These are phyloP conservation scores for Etheostoma cragini DNA, from an alignment of 2,113 vertebrate genomes.

Conservation along the genomic window DNA sequence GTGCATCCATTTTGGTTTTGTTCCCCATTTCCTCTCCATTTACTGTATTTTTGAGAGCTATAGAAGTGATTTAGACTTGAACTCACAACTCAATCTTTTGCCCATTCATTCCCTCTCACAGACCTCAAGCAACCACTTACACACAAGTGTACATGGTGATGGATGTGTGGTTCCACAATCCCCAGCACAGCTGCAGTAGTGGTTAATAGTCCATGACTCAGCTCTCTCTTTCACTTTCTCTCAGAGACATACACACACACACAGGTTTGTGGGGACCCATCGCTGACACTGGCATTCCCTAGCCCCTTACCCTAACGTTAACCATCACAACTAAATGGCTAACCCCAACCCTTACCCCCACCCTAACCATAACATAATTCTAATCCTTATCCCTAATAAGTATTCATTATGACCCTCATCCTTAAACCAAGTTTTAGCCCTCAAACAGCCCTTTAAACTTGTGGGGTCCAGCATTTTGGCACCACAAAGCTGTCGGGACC, in stretches of 20 bases:
- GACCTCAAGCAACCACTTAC: constrained; percentile 4
- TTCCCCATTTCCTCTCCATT: constrained; percentile 46
- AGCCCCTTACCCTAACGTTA: too few relatives aligned
- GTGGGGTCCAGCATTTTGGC: too few relatives aligned
- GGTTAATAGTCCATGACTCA: constrained; percentile 51
- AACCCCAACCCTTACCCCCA: too few relatives aligned
- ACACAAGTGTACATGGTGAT: constrained; percentile 31
- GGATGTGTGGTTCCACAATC: constrained; percentile 54
- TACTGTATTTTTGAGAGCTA: constrained; percentile 36
- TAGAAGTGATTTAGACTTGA: constrained; percentile 44
- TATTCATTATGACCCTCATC: too few relatives aligned
- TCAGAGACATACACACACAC: constrained; percentile 8
- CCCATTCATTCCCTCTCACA: constrained; percentile 10
- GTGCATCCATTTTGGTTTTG: constrained; percentile 22
- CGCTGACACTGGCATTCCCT: too few relatives aligned
- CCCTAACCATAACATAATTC: too few relatives aligned
- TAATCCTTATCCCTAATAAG: too few relatives aligned
- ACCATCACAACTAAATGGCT: too few relatives aligned
- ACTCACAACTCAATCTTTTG: constrained; percentile 11
- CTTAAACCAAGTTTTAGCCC: too few relatives aligned
- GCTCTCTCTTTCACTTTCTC: constrained; percentile 18
- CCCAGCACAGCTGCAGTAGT: constrained; percentile 53
- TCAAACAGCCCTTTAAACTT: too few relatives aligned
- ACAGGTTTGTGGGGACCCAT: background rate
- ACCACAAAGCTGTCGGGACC: too few relatives aligned